A percentile compares a stretch with the other conserved stretches of the same genome.
Conservation (phyloP, 2,797 vertebrate species). For the Protonibea diacanthus region DNA sequence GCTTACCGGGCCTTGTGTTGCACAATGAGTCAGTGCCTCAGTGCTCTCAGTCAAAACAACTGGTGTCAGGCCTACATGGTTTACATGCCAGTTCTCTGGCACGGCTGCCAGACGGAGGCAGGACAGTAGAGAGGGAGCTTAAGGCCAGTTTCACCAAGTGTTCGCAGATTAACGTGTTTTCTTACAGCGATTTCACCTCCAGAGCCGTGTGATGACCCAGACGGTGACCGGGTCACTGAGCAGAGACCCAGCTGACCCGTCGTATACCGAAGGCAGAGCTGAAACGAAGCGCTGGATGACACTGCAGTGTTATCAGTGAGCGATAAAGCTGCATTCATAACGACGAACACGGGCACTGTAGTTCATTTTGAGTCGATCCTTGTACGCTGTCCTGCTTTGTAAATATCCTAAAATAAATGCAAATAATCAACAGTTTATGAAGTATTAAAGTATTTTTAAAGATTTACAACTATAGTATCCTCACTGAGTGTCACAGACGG, state of each 20-base stretch:
- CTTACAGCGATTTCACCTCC: constrained; percentile 55
- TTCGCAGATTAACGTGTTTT: constrained; percentile 49
- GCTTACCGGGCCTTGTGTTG: constrained; percentile 55
- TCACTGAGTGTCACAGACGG: too few species aligned
- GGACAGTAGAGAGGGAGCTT: constrained; percentile 39
- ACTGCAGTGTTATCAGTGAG: background rate
- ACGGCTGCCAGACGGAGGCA: constrained; percentile 53
- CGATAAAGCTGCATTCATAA: too few species aligned
- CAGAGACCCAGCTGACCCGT: constrained; percentile 21
- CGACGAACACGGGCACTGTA: background rate
- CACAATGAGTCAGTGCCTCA: constrained; percentile 79
- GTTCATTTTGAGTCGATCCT: background rate
- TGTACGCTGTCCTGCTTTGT: background rate
- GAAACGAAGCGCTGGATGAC: constrained; percentile 9
- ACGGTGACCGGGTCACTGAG: constrained; percentile 39
- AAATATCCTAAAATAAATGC: background rate
- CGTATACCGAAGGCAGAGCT: background rate
- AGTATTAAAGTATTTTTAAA: background rate
- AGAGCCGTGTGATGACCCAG: constrained; percentile 40
- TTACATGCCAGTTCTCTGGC: constrained; percentile 69
- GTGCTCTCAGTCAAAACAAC: constrained; percentile 85
- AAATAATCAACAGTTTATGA: background rate
- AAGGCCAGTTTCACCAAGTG: constrained; percentile 51
- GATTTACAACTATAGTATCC: background rate
- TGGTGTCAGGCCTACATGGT: constrained; percentile 72